These are phyloP conservation scores for Rafetus swinhoei DNA, from an alignment of 2,113 vertebrate species.

Conservation along the genomic window DNA sequence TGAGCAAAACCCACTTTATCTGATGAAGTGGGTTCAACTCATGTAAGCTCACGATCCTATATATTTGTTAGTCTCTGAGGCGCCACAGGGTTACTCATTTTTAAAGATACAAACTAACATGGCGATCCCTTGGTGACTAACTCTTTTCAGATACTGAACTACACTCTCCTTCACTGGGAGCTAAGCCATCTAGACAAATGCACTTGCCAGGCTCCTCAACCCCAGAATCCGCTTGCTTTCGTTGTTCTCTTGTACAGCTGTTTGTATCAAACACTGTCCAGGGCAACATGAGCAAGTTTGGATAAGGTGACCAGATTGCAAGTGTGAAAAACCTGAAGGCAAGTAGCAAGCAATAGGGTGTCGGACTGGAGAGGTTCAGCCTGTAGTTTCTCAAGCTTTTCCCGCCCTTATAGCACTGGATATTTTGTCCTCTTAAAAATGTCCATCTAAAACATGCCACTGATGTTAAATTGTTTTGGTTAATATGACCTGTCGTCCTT, in stretches of 20 bases:
- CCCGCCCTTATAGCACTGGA: accelerated
- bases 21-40: too few species aligned
- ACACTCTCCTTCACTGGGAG: neutral
- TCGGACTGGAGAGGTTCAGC: too few species aligned
- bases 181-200: neutral
- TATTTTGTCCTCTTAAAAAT: neutral
- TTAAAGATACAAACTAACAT: too few species aligned
- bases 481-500: neutral
- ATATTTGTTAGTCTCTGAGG: too few species aligned
- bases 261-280: neutral
- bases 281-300: accelerated
- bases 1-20: too few species aligned
- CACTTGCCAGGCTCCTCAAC: neutral
- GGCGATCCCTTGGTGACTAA: neutral
- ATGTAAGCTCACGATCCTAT: too few species aligned
- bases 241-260: neutral
- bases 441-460: neutral
- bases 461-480: neutral
- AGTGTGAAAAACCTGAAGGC: too few species aligned
- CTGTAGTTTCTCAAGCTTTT: neutral
- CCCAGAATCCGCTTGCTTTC: accelerated
- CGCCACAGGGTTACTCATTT: too few species aligned
- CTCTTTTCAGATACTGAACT: neutral
- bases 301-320: too few species aligned
- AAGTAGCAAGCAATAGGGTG: too few species aligned